Evolutionary conservation across 2,888 invertebrate species (phyloP), one percentile per base, ranked within the genome.

Genomic region (Pseudeuparius sepicola): DNA sequence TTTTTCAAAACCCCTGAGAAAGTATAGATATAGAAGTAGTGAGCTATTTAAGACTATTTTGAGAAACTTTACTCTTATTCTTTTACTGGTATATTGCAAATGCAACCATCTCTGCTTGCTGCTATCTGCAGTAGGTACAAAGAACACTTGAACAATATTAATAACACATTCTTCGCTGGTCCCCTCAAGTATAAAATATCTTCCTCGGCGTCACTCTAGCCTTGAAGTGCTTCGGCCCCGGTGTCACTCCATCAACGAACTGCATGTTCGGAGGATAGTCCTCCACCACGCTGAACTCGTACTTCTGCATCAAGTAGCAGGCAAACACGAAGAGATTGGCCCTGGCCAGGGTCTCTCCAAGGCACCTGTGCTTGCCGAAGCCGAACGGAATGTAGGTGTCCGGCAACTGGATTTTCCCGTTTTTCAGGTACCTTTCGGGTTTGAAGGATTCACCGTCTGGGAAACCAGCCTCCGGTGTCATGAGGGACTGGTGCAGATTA

Each of bases 281-380:
- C 0, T 79, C 75, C 2, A 73, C 70, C 1, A 76, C 63, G 2
- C 70, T 57, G 51, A 88, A 77, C 3, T 70, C 70, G 48, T 81
- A 87, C 48, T 68, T 71, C 58, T 87, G 87, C 46, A 88, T 61
- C 46, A 87, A 63, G 0, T 77, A 68, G 0, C 84, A 73, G 1
- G 74, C 75, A 49, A 87, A 81, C 17, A 85, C 57, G 52, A 87
- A 88, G 31, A 87, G 68, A 51, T 83, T 87, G 47, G 82, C 81
- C 49, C 77, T 77, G 1, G 81, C 81, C 42, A 87, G 59, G 1
- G 75, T 69, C 52, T 88, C 87, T 1, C 87, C 88, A 73, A 87
- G 73, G 52, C 88, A 88, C 32, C 86, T 74, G 20, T 20, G 20
- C n/a, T 20, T 20, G 6, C 20, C 20, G 20, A 20, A 20, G 6